Evolutionary conservation across 2,888 invertebrate species (phyloP).

Genomic region (Bruchidius siliquastri): DNA sequence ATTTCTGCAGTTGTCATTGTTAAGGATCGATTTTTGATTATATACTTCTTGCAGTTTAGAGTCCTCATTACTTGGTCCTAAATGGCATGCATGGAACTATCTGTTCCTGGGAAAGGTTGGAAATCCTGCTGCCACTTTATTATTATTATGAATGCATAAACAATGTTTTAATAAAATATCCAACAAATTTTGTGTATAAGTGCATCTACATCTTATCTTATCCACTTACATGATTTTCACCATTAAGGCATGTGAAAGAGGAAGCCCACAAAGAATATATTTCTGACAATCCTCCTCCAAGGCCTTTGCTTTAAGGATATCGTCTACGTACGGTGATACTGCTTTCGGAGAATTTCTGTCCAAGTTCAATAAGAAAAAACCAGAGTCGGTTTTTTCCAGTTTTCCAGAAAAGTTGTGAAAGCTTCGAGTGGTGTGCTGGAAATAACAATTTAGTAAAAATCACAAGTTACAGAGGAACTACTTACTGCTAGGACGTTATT

Average conservation of each 20-base stretch:
- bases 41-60: too few relatives aligned
- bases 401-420: slow-evolving; percentile 34
- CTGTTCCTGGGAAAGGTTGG: too few relatives aligned
- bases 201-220: slow-evolving; percentile 6
- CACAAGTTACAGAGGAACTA: too few relatives aligned
- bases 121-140: too few relatives aligned
- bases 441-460: slow-evolving; percentile 6
- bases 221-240: slow-evolving; percentile 32
- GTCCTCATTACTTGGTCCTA: too few relatives aligned
- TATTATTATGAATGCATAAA: too few relatives aligned
- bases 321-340: slow-evolving; percentile 31
- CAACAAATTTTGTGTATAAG: too few relatives aligned
- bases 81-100: too few relatives aligned
- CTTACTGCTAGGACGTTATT: too few relatives aligned
- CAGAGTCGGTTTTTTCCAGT: slow-evolving; percentile 35
- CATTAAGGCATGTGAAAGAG: slow-evolving; percentile 34
- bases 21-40: too few relatives aligned
- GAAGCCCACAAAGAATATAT: slow-evolving; percentile 39
- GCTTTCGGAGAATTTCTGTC: slow-evolving; percentile 41
- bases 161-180: too few relatives aligned
- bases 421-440: slow-evolving; percentile 36
- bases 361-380: slow-evolving; percentile 40
- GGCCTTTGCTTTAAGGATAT: slow-evolving; percentile 27
- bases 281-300: slow-evolving; percentile 34
- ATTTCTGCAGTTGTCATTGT: too few relatives aligned